Conservation (phyloP, 2,113 vertebrate genomes). For the Phrynosoma platyrhinos region DNA sequence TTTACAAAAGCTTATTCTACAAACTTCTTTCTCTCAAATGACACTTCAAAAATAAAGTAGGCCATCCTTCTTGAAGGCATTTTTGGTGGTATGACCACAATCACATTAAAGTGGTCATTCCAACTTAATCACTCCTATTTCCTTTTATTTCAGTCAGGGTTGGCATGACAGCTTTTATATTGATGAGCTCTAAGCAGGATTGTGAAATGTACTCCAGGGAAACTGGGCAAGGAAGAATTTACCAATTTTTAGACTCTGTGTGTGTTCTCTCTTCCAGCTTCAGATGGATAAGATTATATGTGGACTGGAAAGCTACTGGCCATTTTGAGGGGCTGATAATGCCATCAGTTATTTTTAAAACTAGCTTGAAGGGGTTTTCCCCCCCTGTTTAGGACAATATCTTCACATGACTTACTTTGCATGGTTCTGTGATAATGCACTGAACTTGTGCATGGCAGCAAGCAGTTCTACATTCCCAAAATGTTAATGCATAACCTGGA, state of each 20-base stretch:
- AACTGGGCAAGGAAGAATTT: neutral
- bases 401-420: neutral
- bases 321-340: neutral
- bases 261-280: neutral
- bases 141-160: neutral
- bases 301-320: neutral
- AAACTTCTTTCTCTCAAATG: no score
- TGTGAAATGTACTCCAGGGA: neutral
- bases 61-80: neutral
- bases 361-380: neutral
- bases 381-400: neutral
- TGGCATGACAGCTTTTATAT: neutral
- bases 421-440: neutral
- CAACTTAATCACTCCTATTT: slow-evolving; percentile 11
- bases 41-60: neutral
- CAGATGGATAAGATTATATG: neutral
- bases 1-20: no score
- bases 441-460: neutral
- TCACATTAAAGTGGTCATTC: neutral
- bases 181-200: neutral
- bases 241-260: neutral
- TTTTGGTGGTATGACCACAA: neutral
- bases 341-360: neutral
- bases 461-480: neutral
- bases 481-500: slow-evolving; percentile 15